Evolutionary conservation across 1,140 invertebrate species (phyloP).

Genomic region (Diorhabda elongata): DNA sequence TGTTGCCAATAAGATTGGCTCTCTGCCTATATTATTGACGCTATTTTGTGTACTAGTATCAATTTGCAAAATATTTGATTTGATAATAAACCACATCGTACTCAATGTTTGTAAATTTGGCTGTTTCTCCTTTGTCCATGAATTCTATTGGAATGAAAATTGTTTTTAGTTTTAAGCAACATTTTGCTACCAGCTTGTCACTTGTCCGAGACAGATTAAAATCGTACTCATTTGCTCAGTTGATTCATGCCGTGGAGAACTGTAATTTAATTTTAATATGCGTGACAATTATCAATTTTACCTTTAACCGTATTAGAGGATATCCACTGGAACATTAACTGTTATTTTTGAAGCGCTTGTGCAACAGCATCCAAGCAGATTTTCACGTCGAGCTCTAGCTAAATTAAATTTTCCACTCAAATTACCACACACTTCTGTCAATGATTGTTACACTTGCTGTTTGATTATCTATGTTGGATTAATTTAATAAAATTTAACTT

Average conservation of each 20-base stretch:
- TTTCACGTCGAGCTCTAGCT: constrained; percentile 8
- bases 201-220: background rate
- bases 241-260: background rate
- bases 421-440: constrained; percentile 6
- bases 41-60: background rate
- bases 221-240: background rate
- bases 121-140: background rate
- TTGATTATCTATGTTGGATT: no score
- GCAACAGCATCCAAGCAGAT: background rate
- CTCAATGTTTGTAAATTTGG: no score
- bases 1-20: background rate
- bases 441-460: background rate
- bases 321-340: constrained; percentile 15
- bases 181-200: background rate
- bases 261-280: constrained; percentile 18
- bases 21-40: background rate
- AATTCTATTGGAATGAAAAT: background rate
- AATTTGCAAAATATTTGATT: background rate
- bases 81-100: background rate
- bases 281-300: constrained; percentile 17
- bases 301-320: constrained; percentile 18
- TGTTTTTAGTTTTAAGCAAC: background rate
- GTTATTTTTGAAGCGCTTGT: constrained; percentile 15
- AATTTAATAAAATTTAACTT: no score
- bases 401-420: constrained; percentile 14